These are phyloP conservation scores for Lerema accius DNA, from an alignment of 1,140 invertebrate species.

Conservation along the genomic window DNA sequence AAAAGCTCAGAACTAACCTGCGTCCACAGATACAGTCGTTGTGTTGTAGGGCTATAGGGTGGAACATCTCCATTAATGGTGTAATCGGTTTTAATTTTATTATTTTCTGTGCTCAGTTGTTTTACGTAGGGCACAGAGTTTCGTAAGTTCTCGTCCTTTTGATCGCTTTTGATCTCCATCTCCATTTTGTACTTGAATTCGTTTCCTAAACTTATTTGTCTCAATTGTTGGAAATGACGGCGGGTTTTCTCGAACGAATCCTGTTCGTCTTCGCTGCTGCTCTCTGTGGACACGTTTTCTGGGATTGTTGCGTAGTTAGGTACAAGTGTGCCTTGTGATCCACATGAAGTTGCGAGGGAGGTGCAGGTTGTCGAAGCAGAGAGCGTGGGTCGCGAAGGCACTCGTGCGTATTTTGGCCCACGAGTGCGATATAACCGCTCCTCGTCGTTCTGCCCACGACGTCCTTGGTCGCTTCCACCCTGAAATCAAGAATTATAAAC, in stretches of 20 bases:
- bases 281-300: constrained; percentile 70
- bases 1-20: constrained; percentile 69
- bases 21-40: constrained; percentile 83
- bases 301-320: constrained; percentile 81
- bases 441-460: constrained; percentile 69
- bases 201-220: constrained; percentile 79
- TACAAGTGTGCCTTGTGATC: constrained; percentile 83
- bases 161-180: constrained; percentile 84
- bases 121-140: constrained; percentile 84
- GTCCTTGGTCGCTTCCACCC: constrained; percentile 69
- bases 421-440: constrained; percentile 63
- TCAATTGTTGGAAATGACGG: constrained; percentile 77
- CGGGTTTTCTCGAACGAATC: constrained; percentile 77
- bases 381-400: constrained; percentile 74
- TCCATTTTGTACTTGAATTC: constrained; percentile 83
- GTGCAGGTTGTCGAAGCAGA: constrained; percentile 82
- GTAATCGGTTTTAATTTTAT: constrained; percentile 71
- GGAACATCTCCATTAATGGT: constrained; percentile 68
- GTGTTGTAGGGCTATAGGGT: constrained; percentile 80
- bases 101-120: constrained; percentile 80
- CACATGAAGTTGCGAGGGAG: constrained; percentile 82
- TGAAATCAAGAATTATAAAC: constrained; percentile 45
- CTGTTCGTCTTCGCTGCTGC: constrained; percentile 75
- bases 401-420: constrained; percentile 75
- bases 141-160: constrained; percentile 83